Base-by-base conservation (phyloP, 2,113 vertebrate species). In the Takifugu flavidus region DNA sequence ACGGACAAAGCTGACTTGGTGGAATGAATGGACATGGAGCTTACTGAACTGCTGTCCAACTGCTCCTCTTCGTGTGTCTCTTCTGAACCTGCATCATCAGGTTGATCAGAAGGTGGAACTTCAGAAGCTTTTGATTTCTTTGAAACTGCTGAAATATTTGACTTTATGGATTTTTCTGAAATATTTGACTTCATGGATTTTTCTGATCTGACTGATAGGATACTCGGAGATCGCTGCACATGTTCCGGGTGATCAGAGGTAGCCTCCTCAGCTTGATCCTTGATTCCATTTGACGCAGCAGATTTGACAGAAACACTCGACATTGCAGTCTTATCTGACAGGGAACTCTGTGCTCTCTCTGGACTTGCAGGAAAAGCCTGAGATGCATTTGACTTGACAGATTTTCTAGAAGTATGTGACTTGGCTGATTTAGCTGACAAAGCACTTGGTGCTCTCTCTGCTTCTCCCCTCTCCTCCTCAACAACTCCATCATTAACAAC, bases 341-440 rank as follows among this genome's bases (percentile, higher is more conserved):
- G n/a, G n/a, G 20, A 25, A 13, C 34, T 56, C 10, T 8, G 8
- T 25, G 54, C 0, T 14, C 54, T 42, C 34, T 43, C 34, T 25
- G 25, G 8, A 56, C 20, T n/a, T 49, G n/a, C 47, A 20, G 47
- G n/a, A 49, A n/a, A 4, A 49, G 10, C 20, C n/a, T 25, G n/a
- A 49, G n/a, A 5, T 5, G n/a, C 4, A 44, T 65, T 54, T 31
- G 55, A 58, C 25, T n/a, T 51, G 1, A 20, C 12, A 44, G 59
- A 77, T 55, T 39, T 62, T 28, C 20, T 70, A 39, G 86, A 89
- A 49, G 53, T 65, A 10, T 11, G 25, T 3, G 86, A 88, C 44
- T 82, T 84, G 13, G 5, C 62, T 6, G 86, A 75, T 55, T 54
- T 69, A 2, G 10, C 67, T 15, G 89, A 90, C 43, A 57, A 47